Evolutionary conservation across 2,797 vertebrate genomes (phyloP).

Genomic region (Nyctalus aviator): DNA sequence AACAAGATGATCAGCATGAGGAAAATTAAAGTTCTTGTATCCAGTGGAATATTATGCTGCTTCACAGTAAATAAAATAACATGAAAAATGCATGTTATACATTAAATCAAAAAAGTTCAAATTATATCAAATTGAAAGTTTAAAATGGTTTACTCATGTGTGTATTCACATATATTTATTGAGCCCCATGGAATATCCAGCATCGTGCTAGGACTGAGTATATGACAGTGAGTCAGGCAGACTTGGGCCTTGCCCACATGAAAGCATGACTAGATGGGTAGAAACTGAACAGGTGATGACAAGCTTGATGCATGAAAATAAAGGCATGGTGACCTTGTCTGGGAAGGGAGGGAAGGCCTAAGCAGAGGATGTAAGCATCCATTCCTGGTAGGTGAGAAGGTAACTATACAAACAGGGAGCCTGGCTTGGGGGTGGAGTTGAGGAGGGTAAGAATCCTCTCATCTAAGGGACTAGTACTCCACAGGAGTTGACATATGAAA

Average conservation of each 20-base stretch:
- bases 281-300: neutral
- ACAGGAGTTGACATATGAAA: neutral
- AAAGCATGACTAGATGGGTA: neutral
- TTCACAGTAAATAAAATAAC: conserved; percentile 57
- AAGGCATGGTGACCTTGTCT: neutral
- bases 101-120: conserved; percentile 12
- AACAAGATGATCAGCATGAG: neutral
- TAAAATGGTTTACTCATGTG: neutral
- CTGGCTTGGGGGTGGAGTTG: neutral
- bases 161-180: neutral
- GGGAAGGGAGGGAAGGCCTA: neutral
- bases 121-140: conserved; percentile 27
- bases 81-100: neutral
- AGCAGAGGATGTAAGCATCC: neutral
- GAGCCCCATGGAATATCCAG: neutral
- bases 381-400: neutral
- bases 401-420: neutral
- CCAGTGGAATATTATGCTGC: neutral
- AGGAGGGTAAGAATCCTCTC: neutral
- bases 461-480: neutral
- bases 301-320: neutral
- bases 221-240: neutral
- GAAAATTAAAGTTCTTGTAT: neutral
- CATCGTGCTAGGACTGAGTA: neutral
- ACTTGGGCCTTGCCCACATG: neutral